Conservation (phyloP, 2,113 vertebrate genomes). For the Arenaria interpres region DNA sequence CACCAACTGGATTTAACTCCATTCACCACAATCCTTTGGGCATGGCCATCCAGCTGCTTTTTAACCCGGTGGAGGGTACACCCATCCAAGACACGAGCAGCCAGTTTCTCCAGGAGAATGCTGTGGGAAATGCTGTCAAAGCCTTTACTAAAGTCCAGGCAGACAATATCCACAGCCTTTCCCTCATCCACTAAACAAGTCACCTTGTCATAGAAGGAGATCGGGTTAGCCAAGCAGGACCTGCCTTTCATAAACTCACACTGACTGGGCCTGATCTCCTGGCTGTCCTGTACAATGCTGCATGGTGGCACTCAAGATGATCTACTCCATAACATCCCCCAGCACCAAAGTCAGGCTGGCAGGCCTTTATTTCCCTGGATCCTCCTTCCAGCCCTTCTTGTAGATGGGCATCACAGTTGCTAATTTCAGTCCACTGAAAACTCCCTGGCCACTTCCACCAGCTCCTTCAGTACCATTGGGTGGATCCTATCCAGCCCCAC, state of each 20-base stretch:
- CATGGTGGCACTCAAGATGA: neutral
- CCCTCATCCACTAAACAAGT: neutral
- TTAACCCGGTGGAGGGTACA: neutral
- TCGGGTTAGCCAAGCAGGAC: neutral
- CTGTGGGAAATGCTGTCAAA: neutral
- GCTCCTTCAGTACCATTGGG: neutral
- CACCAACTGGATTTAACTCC: neutral
- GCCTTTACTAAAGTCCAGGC: neutral
- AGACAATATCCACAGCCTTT: neutral
- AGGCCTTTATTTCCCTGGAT: neutral
- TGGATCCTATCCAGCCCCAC: no score
- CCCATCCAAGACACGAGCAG: neutral
- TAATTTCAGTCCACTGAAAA: neutral
- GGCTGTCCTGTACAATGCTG: neutral
- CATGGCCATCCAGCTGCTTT: neutral
- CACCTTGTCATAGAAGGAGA: neutral
- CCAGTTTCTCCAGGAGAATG: neutral
- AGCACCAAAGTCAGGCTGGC: neutral
- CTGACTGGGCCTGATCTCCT: neutral
- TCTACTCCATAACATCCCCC: neutral
- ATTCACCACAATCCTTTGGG: neutral
- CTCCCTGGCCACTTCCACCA: neutral
- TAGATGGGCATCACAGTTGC: neutral
- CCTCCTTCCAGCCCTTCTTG: neutral
- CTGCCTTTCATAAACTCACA: neutral